Base-by-base conservation (phyloP, 2,797 vertebrate genomes). In the Tiaroga cobitis region DNA sequence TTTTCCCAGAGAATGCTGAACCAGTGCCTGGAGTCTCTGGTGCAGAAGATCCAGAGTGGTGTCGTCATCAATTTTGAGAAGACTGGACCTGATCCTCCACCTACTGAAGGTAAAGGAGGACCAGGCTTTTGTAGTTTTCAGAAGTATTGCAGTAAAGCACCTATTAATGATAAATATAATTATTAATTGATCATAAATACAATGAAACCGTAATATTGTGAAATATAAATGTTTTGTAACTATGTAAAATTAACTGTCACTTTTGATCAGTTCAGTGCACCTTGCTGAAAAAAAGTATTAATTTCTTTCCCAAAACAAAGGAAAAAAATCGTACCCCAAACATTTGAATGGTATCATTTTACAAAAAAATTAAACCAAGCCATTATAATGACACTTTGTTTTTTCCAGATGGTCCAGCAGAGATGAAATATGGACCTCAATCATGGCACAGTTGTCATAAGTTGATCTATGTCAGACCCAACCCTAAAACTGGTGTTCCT, bases 1-100 rank as follows among this genome's bases (percentile, higher is more conserved):
- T 97, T 97, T 89, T 97, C 98, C 82, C 97, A 98, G 94, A 95
- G 97, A 76, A 98, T 98, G 97, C 93, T 99, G 88, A 99, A 98
- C 92, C 98, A 99, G 89, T 99, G 98, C 94, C 93, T 99, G 90
- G 98, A 99, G 92, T 99, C 98, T 82, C 90, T 99, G 92, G 98
- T 99, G 90, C 98, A 99, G 93, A 99, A 99, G 92, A 96, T 99
- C 85, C 97, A 98, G 91, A 99, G 97, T 87, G 98, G 98, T 74
- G 97, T 99, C 61, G 98, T 99, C 82, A 97, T 99, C 87, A 97
- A 99, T 92, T 99, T 99, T 92, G 98, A 99, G 94, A 99, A 99
- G 93, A 97, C 97, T 0, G 98, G 98, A 76, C 97, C 97, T 0
- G 98, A 99, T 92, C 98, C 97, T 15, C 93, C 96, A 39, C 96